Evolutionary conservation across 2,797 vertebrate species (phyloP), one percentile per base, ranked within the genome.

Genomic region (Lacerta agilis): DNA sequence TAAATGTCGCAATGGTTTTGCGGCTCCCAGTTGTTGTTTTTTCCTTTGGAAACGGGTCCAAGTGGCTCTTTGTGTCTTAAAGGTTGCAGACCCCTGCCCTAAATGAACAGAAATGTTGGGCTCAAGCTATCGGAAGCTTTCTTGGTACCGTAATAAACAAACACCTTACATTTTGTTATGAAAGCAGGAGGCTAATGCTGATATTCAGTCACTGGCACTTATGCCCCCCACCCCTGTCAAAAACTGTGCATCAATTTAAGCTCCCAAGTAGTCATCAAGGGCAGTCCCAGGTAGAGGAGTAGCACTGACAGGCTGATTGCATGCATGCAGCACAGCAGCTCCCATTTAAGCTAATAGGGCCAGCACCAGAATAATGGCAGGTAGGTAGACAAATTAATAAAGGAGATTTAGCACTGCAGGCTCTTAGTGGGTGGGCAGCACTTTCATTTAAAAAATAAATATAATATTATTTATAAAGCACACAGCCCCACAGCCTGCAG

Each of bases 401-500:
- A 79, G 27, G 72, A 88, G 11, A 11, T 78, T 92, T 89, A 88
- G 13, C 13, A 58, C 73, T 61, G 64, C 83, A 33, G 79, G 58
- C 2, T 86, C 84, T 13, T 61, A 64, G 79, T 23, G 23, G 88
- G 18, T 45, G 61, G 3, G 20, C 0, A 87, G 79, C 7, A 49
- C 77, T 90, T 82, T 77, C 79, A 84, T 77, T 86, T 82, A 49
- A 90, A 87, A 87, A 94, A 79, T 64, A 90, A 92, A 64, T 0
- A 81, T 5, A 83, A 89, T 10, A 88, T 76, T 17, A 86, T 79
- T 88, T 90, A 72, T 0, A 92, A 91, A 84, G 49, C 49, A 82
- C 7, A 81, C 58, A 80, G 85, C 83, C 73, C 33, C n/a, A 87
- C 83, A 87, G 29, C 29, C 36, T 67, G 83, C 66, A 83, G 43